These are phyloP conservation scores for Caenorhabditis sp. DNA, from an alignment of 2,888 invertebrate genomes.

Conservation along the genomic window DNA sequence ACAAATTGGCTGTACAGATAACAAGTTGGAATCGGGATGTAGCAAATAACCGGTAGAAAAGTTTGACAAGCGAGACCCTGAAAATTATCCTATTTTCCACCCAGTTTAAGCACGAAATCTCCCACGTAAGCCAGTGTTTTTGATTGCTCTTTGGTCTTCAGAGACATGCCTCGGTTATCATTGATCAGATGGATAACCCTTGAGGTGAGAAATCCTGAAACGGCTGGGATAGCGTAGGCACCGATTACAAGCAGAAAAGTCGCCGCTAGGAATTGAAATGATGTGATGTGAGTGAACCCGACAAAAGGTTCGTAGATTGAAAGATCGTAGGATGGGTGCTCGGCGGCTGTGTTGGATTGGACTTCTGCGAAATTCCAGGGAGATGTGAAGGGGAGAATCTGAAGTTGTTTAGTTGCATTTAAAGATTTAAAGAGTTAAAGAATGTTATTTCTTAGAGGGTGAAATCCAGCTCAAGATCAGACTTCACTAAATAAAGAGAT, in stretches of 20 bases:
- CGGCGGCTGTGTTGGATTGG: constrained; percentile 21
- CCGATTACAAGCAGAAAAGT: constrained; percentile 39
- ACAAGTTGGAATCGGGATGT: constrained; percentile 37
- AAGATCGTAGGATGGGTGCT: constrained; percentile 46
- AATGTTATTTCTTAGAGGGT: neutral
- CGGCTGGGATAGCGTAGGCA: constrained; percentile 48
- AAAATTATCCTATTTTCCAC: constrained; percentile 9
- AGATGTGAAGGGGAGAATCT: constrained; percentile 53
- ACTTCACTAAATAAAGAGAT: neutral
- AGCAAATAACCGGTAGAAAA: constrained; percentile 48
- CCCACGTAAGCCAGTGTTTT: constrained; percentile 57
- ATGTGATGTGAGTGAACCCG: constrained; percentile 36
- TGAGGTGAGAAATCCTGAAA: constrained; percentile 38
- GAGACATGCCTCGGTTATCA: constrained; percentile 46
- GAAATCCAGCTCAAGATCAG: neutral
- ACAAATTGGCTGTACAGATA: constrained; percentile 44
- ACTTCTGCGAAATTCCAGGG: constrained; percentile 45
- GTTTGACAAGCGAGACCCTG: constrained; percentile 52
- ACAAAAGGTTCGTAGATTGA: constrained; percentile 40
- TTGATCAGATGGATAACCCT: constrained; percentile 54
- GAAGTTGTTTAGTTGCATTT: constrained; percentile 1
- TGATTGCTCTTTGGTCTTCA: constrained; percentile 57
- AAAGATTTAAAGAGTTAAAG: no score
- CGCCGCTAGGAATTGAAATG: constrained; percentile 42
- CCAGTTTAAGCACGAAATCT: neutral